These are phyloP conservation scores for Delichon dasypus DNA, from an alignment of 2,797 vertebrate genomes.

Conservation along the genomic window DNA sequence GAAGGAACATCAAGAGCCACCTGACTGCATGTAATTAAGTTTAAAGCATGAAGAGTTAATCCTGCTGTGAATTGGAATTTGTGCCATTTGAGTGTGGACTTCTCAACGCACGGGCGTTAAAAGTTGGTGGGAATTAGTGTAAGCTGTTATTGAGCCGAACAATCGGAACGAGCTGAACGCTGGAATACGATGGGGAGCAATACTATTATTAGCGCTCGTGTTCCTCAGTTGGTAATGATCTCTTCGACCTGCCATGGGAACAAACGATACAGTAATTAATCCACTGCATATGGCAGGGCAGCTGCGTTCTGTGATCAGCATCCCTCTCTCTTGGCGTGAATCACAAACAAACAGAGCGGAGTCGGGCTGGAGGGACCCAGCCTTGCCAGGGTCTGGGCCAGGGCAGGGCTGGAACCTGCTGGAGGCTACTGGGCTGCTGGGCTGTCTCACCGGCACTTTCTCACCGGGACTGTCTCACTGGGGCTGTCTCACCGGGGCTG, in stretches of 20 bases:
- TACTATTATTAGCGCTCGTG: neutral
- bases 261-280: neutral
- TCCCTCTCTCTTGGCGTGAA: neutral
- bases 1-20: neutral
- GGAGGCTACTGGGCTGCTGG: neutral
- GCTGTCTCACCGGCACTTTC: too few relatives aligned
- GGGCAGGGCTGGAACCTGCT: neutral
- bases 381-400: accelerated
- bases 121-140: slow-evolving; percentile 4
- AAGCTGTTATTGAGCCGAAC: neutral
- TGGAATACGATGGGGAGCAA: neutral
- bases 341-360: neutral
- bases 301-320: neutral
- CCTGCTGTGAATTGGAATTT: neutral
- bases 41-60: slow-evolving; percentile 33
- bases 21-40: neutral
- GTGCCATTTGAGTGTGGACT: neutral
- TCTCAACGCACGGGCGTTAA: neutral
- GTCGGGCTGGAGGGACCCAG: neutral
- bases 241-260: neutral
- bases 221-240: neutral
- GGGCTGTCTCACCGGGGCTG: neutral
- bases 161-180: neutral
- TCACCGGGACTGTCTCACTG: neutral
- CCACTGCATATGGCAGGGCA: neutral